Percentiles rank a stretch among this genome's conserved stretches.
These are phyloP conservation scores for Nymphalis polychloros DNA, from an alignment of 2,888 invertebrate genomes.

Conservation along the genomic window DNA sequence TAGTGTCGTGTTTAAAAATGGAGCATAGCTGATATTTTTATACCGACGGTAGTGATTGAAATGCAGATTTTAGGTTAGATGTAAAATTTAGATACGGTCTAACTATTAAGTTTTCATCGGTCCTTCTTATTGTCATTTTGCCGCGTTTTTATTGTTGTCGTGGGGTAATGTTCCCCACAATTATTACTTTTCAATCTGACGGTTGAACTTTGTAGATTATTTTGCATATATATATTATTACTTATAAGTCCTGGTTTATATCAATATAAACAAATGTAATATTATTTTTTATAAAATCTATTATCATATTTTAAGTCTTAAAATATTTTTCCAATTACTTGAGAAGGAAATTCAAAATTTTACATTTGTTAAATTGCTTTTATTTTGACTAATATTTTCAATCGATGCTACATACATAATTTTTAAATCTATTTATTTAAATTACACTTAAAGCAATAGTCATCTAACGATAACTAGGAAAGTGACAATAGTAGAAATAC, in stretches of 20 bases:
- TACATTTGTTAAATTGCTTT: not conserved
- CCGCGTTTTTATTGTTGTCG: not conserved
- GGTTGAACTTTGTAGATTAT: constrained; percentile 29
- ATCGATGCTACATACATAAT: constrained; percentile 7
- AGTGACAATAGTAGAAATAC: constrained; percentile 79
- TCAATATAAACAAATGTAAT: constrained; percentile 15
- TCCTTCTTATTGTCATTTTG: not conserved
- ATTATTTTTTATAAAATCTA: constrained; percentile 23
- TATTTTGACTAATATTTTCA: constrained; percentile 13
- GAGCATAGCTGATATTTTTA: no score
- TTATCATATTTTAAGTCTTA: constrained; percentile 20
- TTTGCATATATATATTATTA: constrained; percentile 27
- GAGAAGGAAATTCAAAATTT: constrained; percentile 9
- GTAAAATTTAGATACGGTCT: no score
- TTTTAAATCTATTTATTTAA: constrained; percentile 7
- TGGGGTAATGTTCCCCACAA: not conserved
- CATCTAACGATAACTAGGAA: constrained; percentile 62
- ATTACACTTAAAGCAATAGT: constrained; percentile 31
- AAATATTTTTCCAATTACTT: constrained; percentile 5
- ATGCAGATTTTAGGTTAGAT: no score
- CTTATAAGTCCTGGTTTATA: constrained; percentile 25
- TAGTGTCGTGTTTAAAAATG: no score
- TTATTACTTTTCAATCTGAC: constrained; percentile 30
- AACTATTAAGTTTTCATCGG: no score
- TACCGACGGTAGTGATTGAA: no score